These are phyloP conservation scores for Toxostoma redivivum DNA, from an alignment of 2,113 vertebrate species.

Conservation along the genomic window DNA sequence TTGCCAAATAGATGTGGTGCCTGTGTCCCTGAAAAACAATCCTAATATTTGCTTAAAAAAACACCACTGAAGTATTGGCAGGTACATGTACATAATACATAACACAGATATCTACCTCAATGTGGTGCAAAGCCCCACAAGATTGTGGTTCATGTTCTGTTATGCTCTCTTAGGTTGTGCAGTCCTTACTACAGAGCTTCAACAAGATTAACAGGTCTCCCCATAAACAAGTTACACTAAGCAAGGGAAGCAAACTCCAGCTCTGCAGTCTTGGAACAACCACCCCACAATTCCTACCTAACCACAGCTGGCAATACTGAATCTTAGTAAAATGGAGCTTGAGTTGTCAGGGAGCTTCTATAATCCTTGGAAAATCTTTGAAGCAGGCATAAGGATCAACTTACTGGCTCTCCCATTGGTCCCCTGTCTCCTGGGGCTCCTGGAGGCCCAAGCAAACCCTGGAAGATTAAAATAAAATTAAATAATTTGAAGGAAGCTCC, in stretches of 20 bases:
- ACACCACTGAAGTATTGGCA: neutral
- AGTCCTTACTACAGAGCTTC: neutral
- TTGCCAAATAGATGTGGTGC: neutral
- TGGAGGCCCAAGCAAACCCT: conserved; percentile 82
- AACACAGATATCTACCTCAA: neutral
- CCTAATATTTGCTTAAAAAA: neutral
- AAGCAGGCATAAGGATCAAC: conserved; percentile 56
- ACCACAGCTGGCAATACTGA: neutral
- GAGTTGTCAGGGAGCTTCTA: neutral
- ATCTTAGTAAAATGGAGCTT: neutral
- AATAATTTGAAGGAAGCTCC: neutral
- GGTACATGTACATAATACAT: neutral
- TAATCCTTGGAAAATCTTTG: neutral
- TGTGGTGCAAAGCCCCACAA: neutral
- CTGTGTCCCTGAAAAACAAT: neutral
- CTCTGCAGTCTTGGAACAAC: neutral
- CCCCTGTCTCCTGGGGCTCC: conserved; percentile 85
- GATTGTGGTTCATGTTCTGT: neutral
- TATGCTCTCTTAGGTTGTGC: neutral
- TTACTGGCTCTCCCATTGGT: conserved; percentile 85
- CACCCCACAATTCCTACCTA: neutral
- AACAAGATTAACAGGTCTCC: neutral
- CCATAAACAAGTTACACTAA: neutral
- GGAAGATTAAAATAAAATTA: conserved; percentile 39
- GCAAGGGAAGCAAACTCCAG: neutral